Percentiles rank a stretch among this genome's conserved stretches.
These are phyloP conservation scores for Chionomys nivalis DNA, from an alignment of 2,113 vertebrate species.

Conservation along the genomic window DNA sequence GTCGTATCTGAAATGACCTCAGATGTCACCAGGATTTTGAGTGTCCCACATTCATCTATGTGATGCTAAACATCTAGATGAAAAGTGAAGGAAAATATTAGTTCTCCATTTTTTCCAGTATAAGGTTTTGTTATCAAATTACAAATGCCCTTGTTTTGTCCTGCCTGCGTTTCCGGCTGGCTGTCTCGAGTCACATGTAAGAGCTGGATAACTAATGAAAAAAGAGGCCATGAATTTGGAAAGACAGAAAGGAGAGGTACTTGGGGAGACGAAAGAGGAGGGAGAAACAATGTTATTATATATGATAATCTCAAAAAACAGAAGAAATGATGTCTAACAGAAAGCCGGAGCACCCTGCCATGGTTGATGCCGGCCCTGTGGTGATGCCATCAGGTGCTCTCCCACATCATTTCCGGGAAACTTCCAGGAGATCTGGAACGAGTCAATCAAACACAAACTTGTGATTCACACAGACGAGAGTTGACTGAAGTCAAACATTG, in stretches of 20 bases:
- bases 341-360: background rate
- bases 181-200: background rate
- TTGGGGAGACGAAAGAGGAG: background rate
- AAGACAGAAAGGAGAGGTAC: background rate
- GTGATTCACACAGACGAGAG: background rate
- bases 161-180: background rate
- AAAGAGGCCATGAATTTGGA: background rate
- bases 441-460: background rate
- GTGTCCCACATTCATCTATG: background rate
- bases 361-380: background rate
- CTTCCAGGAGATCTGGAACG: background rate
- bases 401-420: background rate
- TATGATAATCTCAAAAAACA: background rate
- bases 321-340: background rate
- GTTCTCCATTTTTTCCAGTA: background rate
- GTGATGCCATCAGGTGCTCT: background rate
- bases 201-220: background rate
- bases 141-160: background rate
- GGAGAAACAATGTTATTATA: background rate
- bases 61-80: background rate
- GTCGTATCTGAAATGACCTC: background rate
- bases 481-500: background rate
- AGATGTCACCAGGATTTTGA: background rate
- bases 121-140: background rate
- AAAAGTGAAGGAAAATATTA: background rate